Evolutionary conservation across 2,113 vertebrate species (phyloP).

Genomic region (Cacatua alba): DNA sequence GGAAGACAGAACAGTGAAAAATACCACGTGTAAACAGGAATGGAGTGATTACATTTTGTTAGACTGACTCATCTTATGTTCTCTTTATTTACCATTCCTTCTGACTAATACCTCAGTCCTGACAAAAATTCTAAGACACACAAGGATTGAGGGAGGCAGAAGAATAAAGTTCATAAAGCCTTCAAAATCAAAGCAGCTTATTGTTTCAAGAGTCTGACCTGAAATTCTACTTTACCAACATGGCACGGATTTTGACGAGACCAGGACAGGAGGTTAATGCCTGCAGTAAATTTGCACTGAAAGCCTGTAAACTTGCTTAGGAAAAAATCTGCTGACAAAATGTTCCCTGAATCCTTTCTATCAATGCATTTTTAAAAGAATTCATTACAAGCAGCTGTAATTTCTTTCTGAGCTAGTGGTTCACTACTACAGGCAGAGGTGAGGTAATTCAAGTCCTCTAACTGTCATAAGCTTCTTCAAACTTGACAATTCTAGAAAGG

Average conservation of each 20-base stretch:
- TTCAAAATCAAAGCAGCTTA: conserved; percentile 15
- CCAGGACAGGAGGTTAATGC: background rate
- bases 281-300: background rate
- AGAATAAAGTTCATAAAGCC: background rate
- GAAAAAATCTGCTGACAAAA: background rate
- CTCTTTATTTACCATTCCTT: background rate
- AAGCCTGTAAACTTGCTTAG: background rate
- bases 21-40: background rate
- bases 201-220: conserved; percentile 46
- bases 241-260: background rate
- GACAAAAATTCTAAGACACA: background rate
- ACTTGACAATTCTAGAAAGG: background rate
- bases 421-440: background rate
- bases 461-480: background rate
- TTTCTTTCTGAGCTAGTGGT: background rate
- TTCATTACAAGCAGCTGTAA: background rate
- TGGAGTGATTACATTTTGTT: background rate
- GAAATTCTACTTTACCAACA: conserved; percentile 12
- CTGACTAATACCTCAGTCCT: background rate
- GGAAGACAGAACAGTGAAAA: background rate
- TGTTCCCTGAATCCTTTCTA: background rate
- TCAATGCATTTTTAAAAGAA: background rate
- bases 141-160: background rate
- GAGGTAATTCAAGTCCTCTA: background rate
- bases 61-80: background rate